Percentiles rank a stretch among this genome's conserved stretches.
Conservation (phyloP, 2,797 vertebrate species). For the Pseudopleuronectes americanus region DNA sequence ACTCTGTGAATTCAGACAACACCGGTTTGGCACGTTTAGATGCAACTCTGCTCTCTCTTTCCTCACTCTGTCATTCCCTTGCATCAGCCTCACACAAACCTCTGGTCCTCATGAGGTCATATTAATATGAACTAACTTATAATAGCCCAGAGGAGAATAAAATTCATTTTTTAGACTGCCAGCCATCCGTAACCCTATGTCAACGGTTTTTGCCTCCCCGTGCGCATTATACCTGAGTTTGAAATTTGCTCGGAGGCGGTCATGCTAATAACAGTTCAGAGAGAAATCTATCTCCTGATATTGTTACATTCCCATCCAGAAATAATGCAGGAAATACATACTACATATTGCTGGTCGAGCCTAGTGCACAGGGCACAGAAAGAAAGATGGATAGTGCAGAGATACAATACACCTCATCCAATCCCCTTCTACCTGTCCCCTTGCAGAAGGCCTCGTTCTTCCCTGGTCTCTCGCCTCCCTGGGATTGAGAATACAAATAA, state of each 20-base stretch:
- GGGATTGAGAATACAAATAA: slow-evolving; percentile 82
- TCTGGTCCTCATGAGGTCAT: slow-evolving; percentile 52
- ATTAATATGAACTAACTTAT: slow-evolving; percentile 65
- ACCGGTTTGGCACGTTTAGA: slow-evolving; percentile 60
- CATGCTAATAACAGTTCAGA: slow-evolving; percentile 53
- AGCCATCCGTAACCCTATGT: slow-evolving; percentile 60
- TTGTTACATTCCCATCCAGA: slow-evolving; percentile 29
- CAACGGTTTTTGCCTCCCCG: slow-evolving; percentile 56
- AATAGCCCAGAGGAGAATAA: slow-evolving; percentile 61
- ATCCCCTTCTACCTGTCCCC: slow-evolving; percentile 67
- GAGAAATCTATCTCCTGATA: slow-evolving; percentile 37
- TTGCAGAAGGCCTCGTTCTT: slow-evolving; percentile 59
- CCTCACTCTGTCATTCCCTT: slow-evolving; percentile 50
- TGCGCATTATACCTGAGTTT: slow-evolving; percentile 51
- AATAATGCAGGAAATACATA: slow-evolving; percentile 53
- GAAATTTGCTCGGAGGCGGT: slow-evolving; percentile 48
- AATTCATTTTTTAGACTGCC: slow-evolving; percentile 51
- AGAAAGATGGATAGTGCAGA: slow-evolving; percentile 33
- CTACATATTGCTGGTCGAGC: slow-evolving; percentile 48
- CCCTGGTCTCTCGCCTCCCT: slow-evolving; percentile 58
- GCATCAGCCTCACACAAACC: slow-evolving; percentile 43
- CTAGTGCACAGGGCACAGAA: background rate
- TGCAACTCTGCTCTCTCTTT: slow-evolving; percentile 33
- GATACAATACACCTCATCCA: slow-evolving; percentile 44
- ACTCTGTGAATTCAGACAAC: slow-evolving; percentile 62